Conservation (phyloP, 2,113 vertebrate species). For the Indicator maculatus region DNA sequence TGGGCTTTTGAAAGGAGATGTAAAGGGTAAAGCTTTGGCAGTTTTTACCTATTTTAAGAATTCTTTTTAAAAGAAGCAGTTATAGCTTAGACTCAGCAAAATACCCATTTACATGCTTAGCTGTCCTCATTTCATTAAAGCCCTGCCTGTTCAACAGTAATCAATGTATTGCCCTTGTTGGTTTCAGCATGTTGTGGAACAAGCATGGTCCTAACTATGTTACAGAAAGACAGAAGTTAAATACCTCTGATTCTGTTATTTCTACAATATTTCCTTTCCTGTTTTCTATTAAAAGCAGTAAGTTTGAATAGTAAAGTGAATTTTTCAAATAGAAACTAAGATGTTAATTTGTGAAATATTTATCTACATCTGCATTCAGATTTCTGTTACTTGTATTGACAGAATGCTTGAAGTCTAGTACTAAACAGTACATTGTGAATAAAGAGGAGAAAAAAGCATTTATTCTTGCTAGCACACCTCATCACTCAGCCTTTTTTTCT, state of each 20-base stretch:
- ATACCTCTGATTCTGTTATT: neutral
- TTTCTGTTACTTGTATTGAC: neutral
- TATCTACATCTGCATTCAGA: neutral
- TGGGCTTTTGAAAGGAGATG: neutral
- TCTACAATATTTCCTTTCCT: neutral
- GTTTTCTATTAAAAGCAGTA: neutral
- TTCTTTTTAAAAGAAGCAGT: neutral
- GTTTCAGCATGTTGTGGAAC: neutral
- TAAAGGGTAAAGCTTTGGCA: neutral
- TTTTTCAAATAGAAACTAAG: neutral
- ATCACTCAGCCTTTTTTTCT: neutral
- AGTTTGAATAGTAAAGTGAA: neutral
- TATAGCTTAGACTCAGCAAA: neutral
- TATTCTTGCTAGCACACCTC: neutral
- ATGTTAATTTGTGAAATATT: neutral
- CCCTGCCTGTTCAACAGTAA: rapidly evolving
- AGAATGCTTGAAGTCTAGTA: neutral
- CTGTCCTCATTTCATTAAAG: neutral
- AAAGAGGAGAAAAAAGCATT: neutral
- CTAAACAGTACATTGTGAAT: neutral
- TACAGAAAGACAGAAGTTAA: neutral
- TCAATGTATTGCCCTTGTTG: neutral
- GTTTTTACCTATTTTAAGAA: neutral
- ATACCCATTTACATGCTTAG: neutral
- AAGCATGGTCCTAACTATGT: neutral